Base-by-base conservation (phyloP, 2,888 invertebrate genomes). In the Cephalotes varians region DNA sequence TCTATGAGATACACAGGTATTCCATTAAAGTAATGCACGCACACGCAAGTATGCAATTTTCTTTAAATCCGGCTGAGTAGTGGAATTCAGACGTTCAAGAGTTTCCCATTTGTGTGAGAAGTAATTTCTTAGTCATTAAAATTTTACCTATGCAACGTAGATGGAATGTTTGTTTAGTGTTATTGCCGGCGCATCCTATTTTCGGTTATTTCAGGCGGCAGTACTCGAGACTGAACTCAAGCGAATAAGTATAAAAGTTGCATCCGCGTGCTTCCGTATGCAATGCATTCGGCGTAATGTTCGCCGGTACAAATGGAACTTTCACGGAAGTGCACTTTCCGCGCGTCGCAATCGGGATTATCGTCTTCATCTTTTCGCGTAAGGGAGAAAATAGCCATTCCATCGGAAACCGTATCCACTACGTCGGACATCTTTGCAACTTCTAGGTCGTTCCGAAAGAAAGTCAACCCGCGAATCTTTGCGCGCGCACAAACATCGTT, bases 261-360 rank as follows among this genome's bases (percentile, higher is more conserved):
- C 87, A 88, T 88, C 77, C 82, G 67, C 84, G 77, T 72, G 83
- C 87, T 87, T 84, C 77, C 81, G 74, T 84, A 86, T 84, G 85
- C 88, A 79, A 56, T 65, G 88, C 84, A 86, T 84, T 87, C 74
- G 89, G 82, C 74, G 87, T 88, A 88, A 88, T 87, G 89, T 85
- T 74, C 69, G 74, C 74, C 54, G 84, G 76, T 82, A 87, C 85
- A 87, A 88, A 88, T 88, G 87, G 87, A 86, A 85, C 87, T 88
- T 64, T 71, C 82, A 71, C 87, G 84, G 25, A 81, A 86, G 62
- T 80, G 88, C 56, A 79, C 81, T 81, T 86, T 74, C 81, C 60
- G 67, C 82, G 72, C 71, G 79, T 60, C 37, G 82, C 71, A 80
- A 77, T 79, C 76, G 73, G 79, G 82, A 79, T 77, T 74, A 87